These are phyloP conservation scores for Gonatopus flavifemur DNA, from an alignment of 1,140 invertebrate genomes.

Conservation along the genomic window DNA sequence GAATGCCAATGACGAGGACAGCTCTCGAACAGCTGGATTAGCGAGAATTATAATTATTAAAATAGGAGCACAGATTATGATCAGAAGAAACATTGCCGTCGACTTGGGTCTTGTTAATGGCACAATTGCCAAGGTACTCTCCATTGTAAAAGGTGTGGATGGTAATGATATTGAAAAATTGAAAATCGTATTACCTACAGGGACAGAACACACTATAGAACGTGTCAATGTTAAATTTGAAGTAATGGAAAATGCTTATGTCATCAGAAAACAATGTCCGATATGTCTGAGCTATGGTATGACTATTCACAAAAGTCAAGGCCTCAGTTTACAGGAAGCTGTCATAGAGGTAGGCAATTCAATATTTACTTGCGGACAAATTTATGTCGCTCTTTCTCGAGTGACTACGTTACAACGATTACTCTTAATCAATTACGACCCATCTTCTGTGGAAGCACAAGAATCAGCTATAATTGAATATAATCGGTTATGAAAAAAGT, in stretches of 20 bases:
- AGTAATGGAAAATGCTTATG: conserved; percentile 35
- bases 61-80: conserved; percentile 35
- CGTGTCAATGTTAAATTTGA: conserved; percentile 33
- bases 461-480: conserved; percentile 31
- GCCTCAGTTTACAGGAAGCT: conserved; percentile 40
- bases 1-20: conserved; percentile 4
- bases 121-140: conserved; percentile 25
- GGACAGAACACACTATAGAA: conserved; percentile 23
- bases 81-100: conserved; percentile 42
- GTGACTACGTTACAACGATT: conserved; percentile 37
- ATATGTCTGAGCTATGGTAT: conserved; percentile 43
- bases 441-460: conserved; percentile 23
- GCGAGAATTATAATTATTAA: conserved; percentile 38
- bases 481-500: conserved; percentile 30
- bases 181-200: conserved; percentile 13
- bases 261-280: conserved; percentile 47
- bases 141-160: conserved; percentile 11
- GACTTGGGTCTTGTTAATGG: conserved; percentile 37
- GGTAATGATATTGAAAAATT: conserved; percentile 8
- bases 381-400: conserved; percentile 47
- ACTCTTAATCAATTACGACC: conserved; percentile 41
- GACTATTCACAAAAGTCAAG: no score
- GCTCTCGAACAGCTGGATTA: conserved; percentile 10
- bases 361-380: conserved; percentile 40
- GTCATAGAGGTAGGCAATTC: conserved; percentile 36